phyloP scores from a whole-genome alignment of 64 coral and sea anemone species.

The Catalaphyllia jardinei region DNA sequence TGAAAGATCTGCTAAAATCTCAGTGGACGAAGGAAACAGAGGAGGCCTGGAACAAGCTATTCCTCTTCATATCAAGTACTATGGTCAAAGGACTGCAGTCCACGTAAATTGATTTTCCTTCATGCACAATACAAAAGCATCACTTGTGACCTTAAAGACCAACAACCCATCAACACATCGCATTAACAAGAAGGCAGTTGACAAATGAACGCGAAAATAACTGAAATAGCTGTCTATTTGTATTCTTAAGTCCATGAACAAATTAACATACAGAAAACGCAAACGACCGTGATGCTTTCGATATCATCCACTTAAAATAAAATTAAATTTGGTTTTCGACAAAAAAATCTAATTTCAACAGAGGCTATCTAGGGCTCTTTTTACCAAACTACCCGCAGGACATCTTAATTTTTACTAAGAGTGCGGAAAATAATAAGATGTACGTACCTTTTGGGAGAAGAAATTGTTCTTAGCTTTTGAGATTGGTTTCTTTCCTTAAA shows the following conservation, averaged over 20 bases:
- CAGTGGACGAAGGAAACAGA: constrained; percentile 43
- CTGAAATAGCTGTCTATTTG: no score
- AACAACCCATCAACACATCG: no score
- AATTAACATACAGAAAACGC: no score
- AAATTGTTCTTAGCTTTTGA: neutral
- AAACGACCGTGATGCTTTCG: no score
- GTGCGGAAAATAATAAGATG: neutral
- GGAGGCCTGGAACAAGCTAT: constrained; percentile 38
- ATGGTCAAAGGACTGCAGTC: constrained; percentile 34
- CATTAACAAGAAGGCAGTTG: no score
- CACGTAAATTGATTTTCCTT: neutral
- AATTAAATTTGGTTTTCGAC: no score
- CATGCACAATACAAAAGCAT: neutral
- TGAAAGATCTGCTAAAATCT: constrained; percentile 10
- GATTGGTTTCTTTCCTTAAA: neutral
- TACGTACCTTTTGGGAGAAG: neutral
- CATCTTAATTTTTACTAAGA: neutral
- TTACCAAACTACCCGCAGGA: no score
- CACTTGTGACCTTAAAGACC: neutral
- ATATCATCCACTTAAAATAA: no score
- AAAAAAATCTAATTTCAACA: no score
- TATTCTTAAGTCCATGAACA: no score
- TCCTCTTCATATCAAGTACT: constrained; percentile 23
- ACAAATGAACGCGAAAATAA: no score
- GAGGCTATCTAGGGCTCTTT: no score